Conservation (phyloP, 2,113 vertebrate species). For the Orthonyx spaldingii region DNA sequence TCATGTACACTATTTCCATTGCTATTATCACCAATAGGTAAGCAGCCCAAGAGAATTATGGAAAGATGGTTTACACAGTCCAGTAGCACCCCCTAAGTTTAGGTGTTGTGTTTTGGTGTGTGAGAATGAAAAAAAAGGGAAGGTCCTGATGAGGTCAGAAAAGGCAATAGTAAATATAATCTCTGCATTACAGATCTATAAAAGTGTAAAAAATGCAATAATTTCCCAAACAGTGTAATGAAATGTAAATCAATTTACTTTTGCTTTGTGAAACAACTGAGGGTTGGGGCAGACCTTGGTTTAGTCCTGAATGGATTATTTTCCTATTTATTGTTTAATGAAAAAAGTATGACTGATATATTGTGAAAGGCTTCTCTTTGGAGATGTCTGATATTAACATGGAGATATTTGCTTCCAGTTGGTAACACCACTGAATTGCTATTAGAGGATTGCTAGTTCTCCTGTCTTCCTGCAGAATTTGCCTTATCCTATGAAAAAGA, state of each 20-base stretch:
- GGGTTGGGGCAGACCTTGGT: not conserved
- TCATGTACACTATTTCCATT: not conserved
- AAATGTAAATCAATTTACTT: not conserved
- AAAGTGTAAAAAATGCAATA: not conserved
- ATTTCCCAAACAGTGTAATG: not conserved
- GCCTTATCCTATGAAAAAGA: not conserved
- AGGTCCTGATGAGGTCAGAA: not conserved
- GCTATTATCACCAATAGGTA: not conserved
- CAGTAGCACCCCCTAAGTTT: too few relatives aligned
- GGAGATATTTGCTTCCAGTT: not conserved
- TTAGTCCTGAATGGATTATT: not conserved
- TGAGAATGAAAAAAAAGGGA: not conserved
- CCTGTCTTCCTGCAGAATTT: not conserved
- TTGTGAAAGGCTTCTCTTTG: not conserved
- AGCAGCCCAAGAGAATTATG: not conserved
- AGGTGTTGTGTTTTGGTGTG: not conserved
- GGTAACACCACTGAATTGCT: not conserved
- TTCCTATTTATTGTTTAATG: not conserved
- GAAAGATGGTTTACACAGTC: not conserved
- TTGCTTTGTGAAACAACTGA: not conserved
- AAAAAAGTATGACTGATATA: not conserved
- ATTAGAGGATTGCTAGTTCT: not conserved
- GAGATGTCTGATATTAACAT: too few relatives aligned
- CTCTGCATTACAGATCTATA: not conserved
- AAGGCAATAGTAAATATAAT: not conserved